Conservation (phyloP, 2,797 vertebrate genomes). For the Kryptolebias ocellatus region DNA sequence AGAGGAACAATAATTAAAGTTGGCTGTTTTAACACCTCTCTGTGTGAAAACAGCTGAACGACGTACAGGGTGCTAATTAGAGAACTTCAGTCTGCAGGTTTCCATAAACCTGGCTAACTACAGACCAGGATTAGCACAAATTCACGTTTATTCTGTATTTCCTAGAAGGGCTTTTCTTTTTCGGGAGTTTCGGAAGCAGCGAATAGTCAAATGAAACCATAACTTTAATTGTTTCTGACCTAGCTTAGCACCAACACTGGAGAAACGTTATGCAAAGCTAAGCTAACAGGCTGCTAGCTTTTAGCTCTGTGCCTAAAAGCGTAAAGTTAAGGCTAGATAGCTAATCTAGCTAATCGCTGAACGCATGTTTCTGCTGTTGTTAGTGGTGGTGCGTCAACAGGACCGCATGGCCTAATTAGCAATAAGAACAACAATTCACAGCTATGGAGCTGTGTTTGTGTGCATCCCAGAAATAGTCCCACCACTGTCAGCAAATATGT, state of each 20-base stretch:
- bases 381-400: neutral
- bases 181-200: no score
- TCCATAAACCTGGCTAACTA: neutral
- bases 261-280: no score
- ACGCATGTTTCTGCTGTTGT: neutral
- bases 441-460: slow-evolving; percentile 4
- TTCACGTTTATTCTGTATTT: no score
- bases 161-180: no score
- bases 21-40: neutral
- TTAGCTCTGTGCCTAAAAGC: no score
- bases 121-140: no score
- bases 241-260: no score
- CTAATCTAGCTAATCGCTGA: no score
- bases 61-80: neutral
- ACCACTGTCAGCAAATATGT: slow-evolving; percentile 32
- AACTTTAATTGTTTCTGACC: no score
- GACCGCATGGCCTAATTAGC: neutral
- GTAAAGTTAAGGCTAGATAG: no score
- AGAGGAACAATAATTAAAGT: slow-evolving; percentile 4
- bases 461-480: slow-evolving; percentile 15
- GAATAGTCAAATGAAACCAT: no score
- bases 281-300: no score
- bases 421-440: slow-evolving; percentile 5
- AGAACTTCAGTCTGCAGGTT: neutral
- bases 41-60: neutral